Conservation (phyloP, 2,797 vertebrate species). For the Alauda arvensis region DNA sequence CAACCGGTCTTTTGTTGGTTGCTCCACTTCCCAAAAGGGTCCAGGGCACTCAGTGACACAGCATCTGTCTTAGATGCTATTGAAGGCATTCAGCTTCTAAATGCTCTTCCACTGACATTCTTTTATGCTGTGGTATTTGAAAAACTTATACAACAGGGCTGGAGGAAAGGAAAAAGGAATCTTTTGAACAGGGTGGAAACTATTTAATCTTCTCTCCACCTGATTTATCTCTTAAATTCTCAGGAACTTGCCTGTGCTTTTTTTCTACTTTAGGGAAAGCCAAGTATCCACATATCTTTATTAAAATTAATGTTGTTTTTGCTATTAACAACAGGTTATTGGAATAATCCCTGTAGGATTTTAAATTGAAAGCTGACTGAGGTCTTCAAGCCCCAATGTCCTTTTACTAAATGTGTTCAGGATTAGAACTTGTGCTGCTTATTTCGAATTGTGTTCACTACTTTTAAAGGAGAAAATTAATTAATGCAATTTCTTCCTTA, state of each 20-base stretch:
- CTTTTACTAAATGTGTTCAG: background rate
- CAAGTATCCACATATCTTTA: background rate
- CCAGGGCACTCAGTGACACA: background rate
- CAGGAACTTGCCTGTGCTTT: background rate
- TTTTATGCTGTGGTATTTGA: conserved; percentile 45
- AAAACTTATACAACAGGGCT: background rate
- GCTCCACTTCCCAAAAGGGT: conserved; percentile 10
- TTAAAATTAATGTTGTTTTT: background rate
- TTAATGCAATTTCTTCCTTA: background rate
- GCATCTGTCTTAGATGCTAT: conserved; percentile 27
- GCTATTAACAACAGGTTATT: background rate
- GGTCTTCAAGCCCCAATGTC: background rate
- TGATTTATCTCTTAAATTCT: conserved; percentile 9
- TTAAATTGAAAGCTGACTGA: background rate
- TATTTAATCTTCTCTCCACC: conserved; percentile 14
- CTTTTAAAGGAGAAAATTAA: background rate
- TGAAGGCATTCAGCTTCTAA: conserved; percentile 14
- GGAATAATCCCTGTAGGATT: background rate
- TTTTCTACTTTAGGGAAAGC: background rate
- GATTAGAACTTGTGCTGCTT: background rate
- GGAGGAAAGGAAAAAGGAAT: background rate
- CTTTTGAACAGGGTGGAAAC: conserved; percentile 21
- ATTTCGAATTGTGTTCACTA: background rate
- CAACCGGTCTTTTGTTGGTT: background rate
- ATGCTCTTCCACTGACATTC: conserved; percentile 1